Evolutionary conservation across 1,140 invertebrate genomes (phyloP).

Genomic region (Brachionus koreanus): DNA sequence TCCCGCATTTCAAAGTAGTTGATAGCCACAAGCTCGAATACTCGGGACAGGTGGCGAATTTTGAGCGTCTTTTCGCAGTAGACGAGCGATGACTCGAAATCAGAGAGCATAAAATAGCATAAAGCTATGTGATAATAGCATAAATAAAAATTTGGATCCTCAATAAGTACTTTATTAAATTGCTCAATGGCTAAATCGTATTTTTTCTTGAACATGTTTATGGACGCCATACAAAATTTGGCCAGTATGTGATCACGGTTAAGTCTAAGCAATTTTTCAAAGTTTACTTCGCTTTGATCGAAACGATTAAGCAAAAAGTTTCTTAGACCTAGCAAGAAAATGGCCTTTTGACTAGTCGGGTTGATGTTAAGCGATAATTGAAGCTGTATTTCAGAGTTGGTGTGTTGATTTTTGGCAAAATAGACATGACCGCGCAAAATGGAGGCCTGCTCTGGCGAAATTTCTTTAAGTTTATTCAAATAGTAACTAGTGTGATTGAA

Average conservation of each 20-base stretch:
- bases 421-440: slow-evolving; percentile 12
- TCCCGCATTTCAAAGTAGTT: slow-evolving; percentile 7
- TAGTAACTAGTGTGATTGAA: not conserved
- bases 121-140: slow-evolving; percentile 11
- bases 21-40: not conserved
- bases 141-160: not conserved
- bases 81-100: not conserved
- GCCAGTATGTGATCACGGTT: not conserved
- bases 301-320: slow-evolving; percentile 20
- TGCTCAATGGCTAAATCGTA: not conserved
- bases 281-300: not conserved
- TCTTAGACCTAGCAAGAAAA: not conserved
- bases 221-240: slow-evolving; percentile 1
- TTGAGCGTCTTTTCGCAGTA: slow-evolving; percentile 13
- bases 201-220: slow-evolving; percentile 14
- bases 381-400: slow-evolving; percentile 14
- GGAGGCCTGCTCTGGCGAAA: not conserved
- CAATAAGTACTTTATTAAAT: not conserved
- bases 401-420: slow-evolving; percentile 27
- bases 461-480: slow-evolving; percentile 24
- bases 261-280: not conserved
- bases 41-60: not conserved
- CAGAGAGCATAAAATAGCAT: not conserved
- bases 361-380: not conserved
- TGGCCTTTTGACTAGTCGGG: slow-evolving; percentile 3